phyloP scores from a whole-genome alignment of 1,140 invertebrate genomes.

The Papilio polyxenes region DNA sequence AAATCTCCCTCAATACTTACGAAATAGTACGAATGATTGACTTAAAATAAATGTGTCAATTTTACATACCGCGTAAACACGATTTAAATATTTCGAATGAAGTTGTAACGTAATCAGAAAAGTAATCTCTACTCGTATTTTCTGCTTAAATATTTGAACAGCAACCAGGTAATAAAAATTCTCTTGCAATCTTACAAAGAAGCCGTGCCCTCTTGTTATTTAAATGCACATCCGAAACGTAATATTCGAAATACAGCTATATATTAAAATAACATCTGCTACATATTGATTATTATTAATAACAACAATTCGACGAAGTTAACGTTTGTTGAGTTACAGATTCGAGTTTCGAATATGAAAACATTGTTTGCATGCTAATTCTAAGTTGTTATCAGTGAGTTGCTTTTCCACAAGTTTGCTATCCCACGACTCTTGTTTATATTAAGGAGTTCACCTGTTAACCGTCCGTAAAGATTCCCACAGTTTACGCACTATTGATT shows the following conservation, averaged over 20 bases:
- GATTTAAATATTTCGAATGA: neutral
- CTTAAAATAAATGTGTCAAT: neutral
- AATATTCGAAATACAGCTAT: neutral
- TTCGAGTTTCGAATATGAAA: constrained; percentile 19
- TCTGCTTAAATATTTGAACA: neutral
- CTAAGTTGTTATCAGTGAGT: constrained; percentile 3
- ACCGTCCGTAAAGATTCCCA: neutral
- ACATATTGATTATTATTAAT: constrained; percentile 1
- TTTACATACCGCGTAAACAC: neutral
- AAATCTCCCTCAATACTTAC: constrained; percentile 32
- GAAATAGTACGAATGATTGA: neutral
- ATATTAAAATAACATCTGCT: constrained; percentile 5
- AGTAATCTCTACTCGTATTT: neutral
- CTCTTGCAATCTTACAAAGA: neutral
- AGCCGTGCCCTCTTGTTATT: neutral
- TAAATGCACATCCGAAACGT: neutral
- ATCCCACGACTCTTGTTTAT: constrained; percentile 16
- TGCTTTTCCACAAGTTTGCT: neutral
- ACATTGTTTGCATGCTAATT: constrained; percentile 26
- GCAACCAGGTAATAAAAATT: neutral
- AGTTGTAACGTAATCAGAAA: neutral
- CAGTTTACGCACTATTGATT: neutral
- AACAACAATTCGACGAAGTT: neutral
- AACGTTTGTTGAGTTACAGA: neutral
- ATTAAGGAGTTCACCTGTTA: constrained; percentile 10